Evolutionary conservation across 2,888 invertebrate species (phyloP).

Genomic region (Alsophila aescularia): DNA sequence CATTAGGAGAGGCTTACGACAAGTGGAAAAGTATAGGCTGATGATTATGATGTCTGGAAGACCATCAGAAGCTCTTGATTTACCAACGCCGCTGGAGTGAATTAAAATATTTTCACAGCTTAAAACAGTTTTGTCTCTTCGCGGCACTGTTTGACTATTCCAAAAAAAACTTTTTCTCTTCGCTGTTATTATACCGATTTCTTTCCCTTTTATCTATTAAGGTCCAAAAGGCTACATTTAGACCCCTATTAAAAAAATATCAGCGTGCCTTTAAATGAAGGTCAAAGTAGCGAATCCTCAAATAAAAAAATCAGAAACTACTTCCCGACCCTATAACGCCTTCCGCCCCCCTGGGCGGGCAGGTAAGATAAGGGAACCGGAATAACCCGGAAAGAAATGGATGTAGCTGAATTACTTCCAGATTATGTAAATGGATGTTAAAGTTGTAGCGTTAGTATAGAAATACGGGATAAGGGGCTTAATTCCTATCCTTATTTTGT

Average conservation of each 20-base stretch:
- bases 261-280: conserved; percentile 20
- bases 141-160: no score
- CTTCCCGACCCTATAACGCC: conserved; percentile 30
- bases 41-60: no score
- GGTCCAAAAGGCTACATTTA: background rate
- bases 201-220: background rate
- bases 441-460: conserved; percentile 28
- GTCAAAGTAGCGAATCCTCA: conserved; percentile 27
- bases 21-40: no score
- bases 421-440: conserved; percentile 36
- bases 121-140: no score
- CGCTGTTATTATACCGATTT: background rate
- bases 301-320: conserved; percentile 35
- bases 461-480: conserved; percentile 12
- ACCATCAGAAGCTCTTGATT: background rate
- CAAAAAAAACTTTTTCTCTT: no score
- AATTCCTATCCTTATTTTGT: conserved; percentile 3
- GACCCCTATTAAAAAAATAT: conserved; percentile 24
- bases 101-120: background rate
- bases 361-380: conserved; percentile 22
- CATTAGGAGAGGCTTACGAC: no score
- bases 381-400: conserved; percentile 30
- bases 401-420: conserved; percentile 33
- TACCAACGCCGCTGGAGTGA: background rate
- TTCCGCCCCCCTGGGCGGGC: conserved; percentile 14